Conservation (phyloP, 1,140 invertebrate genomes). For the Campoletis sonorensis region DNA sequence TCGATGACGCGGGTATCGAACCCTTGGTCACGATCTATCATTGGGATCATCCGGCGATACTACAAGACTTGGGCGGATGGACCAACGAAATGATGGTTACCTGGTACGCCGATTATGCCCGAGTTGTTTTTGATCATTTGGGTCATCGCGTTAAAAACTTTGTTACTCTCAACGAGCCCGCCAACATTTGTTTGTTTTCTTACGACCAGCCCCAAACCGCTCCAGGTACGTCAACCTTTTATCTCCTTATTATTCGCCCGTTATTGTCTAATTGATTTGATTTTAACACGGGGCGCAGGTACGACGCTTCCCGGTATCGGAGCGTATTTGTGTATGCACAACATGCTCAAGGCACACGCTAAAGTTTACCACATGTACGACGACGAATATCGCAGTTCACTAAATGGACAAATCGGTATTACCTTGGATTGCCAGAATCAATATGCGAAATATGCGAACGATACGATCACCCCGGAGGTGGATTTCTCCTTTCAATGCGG, state of each 20-base stretch:
- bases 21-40: constrained; percentile 85
- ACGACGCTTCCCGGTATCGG: constrained; percentile 69
- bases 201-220: no score
- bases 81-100: constrained; percentile 79
- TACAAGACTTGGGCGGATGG: constrained; percentile 82
- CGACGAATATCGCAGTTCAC: constrained; percentile 18
- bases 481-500: constrained; percentile 73
- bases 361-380: constrained; percentile 68
- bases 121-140: constrained; percentile 78
- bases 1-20: constrained; percentile 78
- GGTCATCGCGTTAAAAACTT: constrained; percentile 78
- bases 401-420: constrained; percentile 48
- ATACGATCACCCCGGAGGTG: neutral
- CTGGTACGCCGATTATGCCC: constrained; percentile 80
- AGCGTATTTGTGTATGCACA: constrained; percentile 76
- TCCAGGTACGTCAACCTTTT: no score
- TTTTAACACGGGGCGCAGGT: no score
- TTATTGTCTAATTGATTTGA: no score
- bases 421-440: neutral
- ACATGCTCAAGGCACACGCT: constrained; percentile 78
- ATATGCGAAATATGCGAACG: constrained; percentile 26
- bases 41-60: constrained; percentile 82
- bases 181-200: no score
- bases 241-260: no score
- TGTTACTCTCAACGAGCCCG: no score